These are phyloP conservation scores for Spongia lamella DNA, from an alignment of 37 sponge, comb jelly and placozoan species.

Conservation along the genomic window DNA sequence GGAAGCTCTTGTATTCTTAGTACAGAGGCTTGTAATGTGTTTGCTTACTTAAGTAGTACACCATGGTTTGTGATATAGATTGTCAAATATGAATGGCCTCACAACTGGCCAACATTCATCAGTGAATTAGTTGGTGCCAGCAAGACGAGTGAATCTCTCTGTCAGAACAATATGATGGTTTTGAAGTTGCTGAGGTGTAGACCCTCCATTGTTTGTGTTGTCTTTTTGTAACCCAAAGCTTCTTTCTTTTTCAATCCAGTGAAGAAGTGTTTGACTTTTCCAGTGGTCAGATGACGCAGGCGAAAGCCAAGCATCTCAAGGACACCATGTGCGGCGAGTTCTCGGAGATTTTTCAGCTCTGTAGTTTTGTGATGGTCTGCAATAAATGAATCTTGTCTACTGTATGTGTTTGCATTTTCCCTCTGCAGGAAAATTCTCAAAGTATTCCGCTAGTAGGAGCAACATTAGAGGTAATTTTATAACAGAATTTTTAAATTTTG, in stretches of 20 bases:
- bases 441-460: constrained; percentile 60
- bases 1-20: neutral
- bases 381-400: neutral
- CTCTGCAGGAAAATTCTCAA: constrained; percentile 80
- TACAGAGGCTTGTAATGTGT: neutral
- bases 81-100: constrained; percentile 99
- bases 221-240: neutral
- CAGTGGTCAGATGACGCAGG: constrained; percentile 95
- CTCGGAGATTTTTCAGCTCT: constrained; percentile 89
- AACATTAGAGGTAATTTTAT: constrained; percentile 56
- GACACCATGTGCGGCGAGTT: constrained; percentile 98
- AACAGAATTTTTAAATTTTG: too few species aligned
- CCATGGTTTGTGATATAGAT: constrained; percentile 79
- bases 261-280: constrained; percentile 99
- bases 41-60: too few species aligned
- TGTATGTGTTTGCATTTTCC: neutral
- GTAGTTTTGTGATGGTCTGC: constrained; percentile 87
- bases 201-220: neutral
- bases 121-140: constrained; percentile 94
- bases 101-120: constrained; percentile 95
- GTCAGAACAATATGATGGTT: constrained; percentile 95
- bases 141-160: constrained; percentile 88
- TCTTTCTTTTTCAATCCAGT: constrained; percentile 37
- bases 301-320: constrained; percentile 94
- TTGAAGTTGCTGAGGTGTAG: constrained; percentile 88